Percentiles rank a stretch among this genome's conserved stretches.
phyloP scores from a whole-genome alignment of 1,140 invertebrate genomes.

The Trinorchestia longiramus region DNA sequence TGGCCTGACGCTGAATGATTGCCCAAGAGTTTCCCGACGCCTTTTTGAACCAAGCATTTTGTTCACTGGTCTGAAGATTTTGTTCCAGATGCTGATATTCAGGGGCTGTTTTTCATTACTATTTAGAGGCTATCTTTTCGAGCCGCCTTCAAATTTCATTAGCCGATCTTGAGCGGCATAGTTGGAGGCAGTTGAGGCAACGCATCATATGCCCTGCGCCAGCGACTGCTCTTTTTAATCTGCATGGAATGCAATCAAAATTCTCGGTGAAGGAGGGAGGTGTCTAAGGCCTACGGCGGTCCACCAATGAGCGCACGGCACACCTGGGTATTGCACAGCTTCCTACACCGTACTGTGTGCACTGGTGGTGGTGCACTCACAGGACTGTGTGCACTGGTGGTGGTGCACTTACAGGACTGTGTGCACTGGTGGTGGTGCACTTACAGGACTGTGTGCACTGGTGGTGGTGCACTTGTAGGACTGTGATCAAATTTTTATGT shows the following conservation, averaged over 20 bases:
- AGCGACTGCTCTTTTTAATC: slow-evolving; percentile 44
- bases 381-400: neutral
- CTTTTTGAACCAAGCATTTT: too few relatives aligned
- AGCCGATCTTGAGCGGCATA: slow-evolving; percentile 48
- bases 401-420: neutral
- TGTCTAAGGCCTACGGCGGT: neutral
- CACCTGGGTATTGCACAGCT: neutral
- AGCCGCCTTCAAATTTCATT: slow-evolving; percentile 37
- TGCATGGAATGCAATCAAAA: slow-evolving; percentile 54
- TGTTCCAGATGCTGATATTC: neutral
- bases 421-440: neutral
- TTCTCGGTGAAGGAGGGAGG: slow-evolving; percentile 15
- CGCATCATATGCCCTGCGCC: slow-evolving; percentile 29
- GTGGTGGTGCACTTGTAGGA: neutral
- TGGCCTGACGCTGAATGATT: too few relatives aligned
- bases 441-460: neutral
- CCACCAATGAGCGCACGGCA: neutral
- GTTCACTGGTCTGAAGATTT: too few relatives aligned
- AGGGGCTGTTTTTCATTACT: neutral
- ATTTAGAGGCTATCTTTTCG: slow-evolving; percentile 12
- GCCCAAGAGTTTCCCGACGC: too few relatives aligned
- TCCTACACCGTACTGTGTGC: neutral
- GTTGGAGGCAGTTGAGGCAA: neutral
- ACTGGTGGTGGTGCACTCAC: neutral
- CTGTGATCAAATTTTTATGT: neutral